These are phyloP conservation scores for Bombus waltoni DNA, from an alignment of 1,140 invertebrate genomes.

Conservation along the genomic window DNA sequence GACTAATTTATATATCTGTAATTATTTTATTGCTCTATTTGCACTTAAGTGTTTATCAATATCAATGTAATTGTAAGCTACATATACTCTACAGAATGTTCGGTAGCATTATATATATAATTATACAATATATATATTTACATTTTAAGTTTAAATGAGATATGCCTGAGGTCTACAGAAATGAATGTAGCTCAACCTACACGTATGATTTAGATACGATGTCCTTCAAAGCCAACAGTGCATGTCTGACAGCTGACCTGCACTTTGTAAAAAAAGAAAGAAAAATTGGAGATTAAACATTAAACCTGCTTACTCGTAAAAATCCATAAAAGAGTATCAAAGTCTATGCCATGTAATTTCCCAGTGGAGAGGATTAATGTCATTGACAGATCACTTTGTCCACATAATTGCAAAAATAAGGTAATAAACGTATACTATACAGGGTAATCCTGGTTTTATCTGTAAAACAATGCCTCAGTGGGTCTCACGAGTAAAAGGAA, in stretches of 20 bases:
- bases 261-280: background rate
- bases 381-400: background rate
- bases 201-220: background rate
- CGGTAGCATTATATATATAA: too few relatives aligned
- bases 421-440: too few relatives aligned
- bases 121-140: too few relatives aligned
- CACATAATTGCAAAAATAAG: too few relatives aligned
- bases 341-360: background rate
- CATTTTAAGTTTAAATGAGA: background rate
- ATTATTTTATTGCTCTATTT: background rate
- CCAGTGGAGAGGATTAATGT: background rate
- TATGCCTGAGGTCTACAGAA: background rate
- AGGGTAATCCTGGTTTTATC: too few relatives aligned
- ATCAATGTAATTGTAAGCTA: background rate
- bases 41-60: background rate
- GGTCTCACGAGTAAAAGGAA: background rate
- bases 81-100: too few relatives aligned
- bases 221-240: background rate
- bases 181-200: background rate
- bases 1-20: background rate
- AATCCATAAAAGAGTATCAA: background rate
- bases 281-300: background rate
- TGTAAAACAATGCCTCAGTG: too few relatives aligned
- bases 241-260: background rate
- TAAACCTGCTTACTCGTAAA: background rate